Conservation (phyloP, 2,888 invertebrate genomes). For the Reticulitermes lucifugus region DNA sequence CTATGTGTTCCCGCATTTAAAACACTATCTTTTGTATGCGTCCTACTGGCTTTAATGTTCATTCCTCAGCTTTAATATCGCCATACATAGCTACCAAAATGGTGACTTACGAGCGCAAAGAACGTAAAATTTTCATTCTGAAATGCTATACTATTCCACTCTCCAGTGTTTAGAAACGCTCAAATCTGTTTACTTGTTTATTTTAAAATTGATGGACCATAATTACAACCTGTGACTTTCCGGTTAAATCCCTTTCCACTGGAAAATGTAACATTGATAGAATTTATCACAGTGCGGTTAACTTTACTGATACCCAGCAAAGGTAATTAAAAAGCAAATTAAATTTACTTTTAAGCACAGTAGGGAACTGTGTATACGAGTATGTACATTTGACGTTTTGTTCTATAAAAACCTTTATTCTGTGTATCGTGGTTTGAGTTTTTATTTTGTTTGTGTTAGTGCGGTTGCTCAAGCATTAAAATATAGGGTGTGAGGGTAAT, state of each 20-base stretch:
- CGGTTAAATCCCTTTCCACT: neutral
- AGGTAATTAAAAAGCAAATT: slow-evolving; percentile 26
- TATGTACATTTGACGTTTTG: neutral
- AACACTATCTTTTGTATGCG: neutral
- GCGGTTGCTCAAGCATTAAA: neutral
- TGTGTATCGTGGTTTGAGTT: neutral
- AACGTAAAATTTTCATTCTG: slow-evolving; percentile 1
- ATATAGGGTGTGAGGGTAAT: neutral
- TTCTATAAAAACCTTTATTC: neutral
- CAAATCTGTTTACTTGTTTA: slow-evolving; percentile 41
- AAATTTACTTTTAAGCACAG: slow-evolving; percentile 12
- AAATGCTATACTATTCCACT: neutral
- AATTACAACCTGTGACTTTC: slow-evolving; percentile 17
- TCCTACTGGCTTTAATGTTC: neutral
- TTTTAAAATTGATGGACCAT: slow-evolving; percentile 26
- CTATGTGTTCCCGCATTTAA: neutral
- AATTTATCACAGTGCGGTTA: slow-evolving; percentile 20
- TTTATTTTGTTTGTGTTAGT: neutral
- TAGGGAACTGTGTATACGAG: neutral
- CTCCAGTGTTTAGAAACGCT: neutral
- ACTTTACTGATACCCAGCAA: neutral
- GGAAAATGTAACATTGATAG: neutral
- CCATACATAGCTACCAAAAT: neutral
- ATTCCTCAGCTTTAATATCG: neutral
- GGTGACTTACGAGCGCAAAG: neutral